Evolutionary conservation across 2,797 vertebrate genomes (phyloP), one percentile per base, ranked within the genome.

Genomic region (Siniperca undulata): DNA sequence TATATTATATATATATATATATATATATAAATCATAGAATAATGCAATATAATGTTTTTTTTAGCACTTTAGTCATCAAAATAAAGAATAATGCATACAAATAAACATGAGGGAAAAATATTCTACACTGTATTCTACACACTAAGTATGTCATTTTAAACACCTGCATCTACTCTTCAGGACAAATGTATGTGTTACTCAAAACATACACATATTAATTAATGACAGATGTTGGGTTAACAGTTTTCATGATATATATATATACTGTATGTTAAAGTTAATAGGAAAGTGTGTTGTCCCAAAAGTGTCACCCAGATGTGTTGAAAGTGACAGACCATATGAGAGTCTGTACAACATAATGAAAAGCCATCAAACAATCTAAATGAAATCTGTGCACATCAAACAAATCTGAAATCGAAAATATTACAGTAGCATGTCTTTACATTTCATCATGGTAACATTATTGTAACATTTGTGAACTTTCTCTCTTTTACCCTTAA

Each of bases 381-480:
- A 1, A 74, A 66, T n/a, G 5, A n/a, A 78, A 58, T 20, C 5
- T 60, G 8, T 56, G 22, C 13, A 30, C 14, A 58, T 36, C 17
- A 78, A 78, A 81, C 3, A 36, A 56, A 68, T 42, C 11, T 61
- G 5, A 60, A 58, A 53, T 44, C 2, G 20, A 58, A 71, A 65
- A 67, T 48, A 55, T 62, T 24, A 76, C 70, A 78, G 4, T 14
- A 68, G 27, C 22, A 70, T 16, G 10, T 78, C 20, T 64, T 36
- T n/a, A 78, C 67, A 74, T 40, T 42, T 79, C 56, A 55, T 36
- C 30, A 67, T 16, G 3, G 55, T 19, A 75, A 74, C 66, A 24
- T 27, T 16, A 38, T 3, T 59, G 9, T 17, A 16, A 22, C n/a
- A 12, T 50, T 34, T 48, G 16, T 20, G 4, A 70, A 36, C 8